These are phyloP conservation scores for Malaclemys terrapin DNA, from an alignment of 2,113 vertebrate genomes.

Conservation along the genomic window DNA sequence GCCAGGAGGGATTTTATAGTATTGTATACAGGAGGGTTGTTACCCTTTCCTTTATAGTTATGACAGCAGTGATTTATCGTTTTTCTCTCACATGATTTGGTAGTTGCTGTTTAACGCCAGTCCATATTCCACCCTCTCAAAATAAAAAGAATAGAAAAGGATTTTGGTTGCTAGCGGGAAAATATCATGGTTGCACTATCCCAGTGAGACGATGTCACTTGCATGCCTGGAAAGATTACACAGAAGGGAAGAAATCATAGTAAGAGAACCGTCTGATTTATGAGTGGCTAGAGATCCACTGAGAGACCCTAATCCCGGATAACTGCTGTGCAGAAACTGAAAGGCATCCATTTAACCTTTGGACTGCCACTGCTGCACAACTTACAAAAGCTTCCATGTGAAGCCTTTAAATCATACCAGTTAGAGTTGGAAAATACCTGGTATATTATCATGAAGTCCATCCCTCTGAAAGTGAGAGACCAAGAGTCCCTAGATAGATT, in stretches of 20 bases:
- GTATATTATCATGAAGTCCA: background rate
- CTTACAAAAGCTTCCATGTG: slow-evolving; percentile 14
- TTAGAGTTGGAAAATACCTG: background rate
- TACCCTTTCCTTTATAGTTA: no score
- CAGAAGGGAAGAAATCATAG: slow-evolving; percentile 21
- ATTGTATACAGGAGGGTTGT: no score
- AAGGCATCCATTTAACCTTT: slow-evolving; percentile 59
- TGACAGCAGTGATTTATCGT: background rate
- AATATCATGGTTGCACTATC: background rate
- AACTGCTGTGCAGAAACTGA: slow-evolving; percentile 18
- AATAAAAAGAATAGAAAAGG: background rate
- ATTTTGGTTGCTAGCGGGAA: slow-evolving; percentile 4
- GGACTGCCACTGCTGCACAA: background rate
- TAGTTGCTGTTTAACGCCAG: background rate
- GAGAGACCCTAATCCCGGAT: background rate
- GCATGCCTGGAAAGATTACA: slow-evolving; percentile 32
- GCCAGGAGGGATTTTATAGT: no score
- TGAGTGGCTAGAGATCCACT: background rate
- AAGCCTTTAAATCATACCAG: background rate
- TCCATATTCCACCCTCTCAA: background rate
- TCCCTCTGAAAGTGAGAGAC: background rate
- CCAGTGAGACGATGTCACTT: slow-evolving; percentile 15
- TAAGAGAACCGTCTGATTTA: slow-evolving; percentile 30
- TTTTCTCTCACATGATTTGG: background rate
- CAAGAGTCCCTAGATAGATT: background rate